Conservation (phyloP, 2,797 vertebrate genomes). For the Lutjanus campechanus region DNA sequence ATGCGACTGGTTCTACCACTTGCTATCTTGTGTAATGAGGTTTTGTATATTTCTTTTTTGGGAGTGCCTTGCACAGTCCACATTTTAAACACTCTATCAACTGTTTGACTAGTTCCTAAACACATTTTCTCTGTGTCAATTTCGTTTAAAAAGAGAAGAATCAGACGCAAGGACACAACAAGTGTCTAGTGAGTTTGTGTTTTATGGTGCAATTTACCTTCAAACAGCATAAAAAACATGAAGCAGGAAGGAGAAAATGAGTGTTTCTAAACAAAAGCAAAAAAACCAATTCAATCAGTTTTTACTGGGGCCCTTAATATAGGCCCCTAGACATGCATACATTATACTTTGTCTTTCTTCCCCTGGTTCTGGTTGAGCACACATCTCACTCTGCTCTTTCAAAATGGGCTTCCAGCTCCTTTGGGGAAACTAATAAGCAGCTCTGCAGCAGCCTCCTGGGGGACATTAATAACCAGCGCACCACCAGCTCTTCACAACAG, state of each 20-base stretch:
- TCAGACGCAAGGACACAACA: neutral
- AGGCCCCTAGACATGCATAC: conserved; percentile 52
- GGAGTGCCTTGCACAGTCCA: neutral
- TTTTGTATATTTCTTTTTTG: neutral
- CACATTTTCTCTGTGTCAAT: too few relatives aligned
- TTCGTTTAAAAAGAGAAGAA: neutral
- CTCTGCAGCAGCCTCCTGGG: conserved; percentile 52
- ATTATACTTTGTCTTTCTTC: conserved; percentile 47
- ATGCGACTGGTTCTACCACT: neutral
- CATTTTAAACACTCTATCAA: neutral
- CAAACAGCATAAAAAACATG: conserved; percentile 22
- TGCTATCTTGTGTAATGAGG: neutral
- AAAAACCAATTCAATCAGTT: conserved; percentile 52
- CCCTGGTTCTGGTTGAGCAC: conserved; percentile 69
- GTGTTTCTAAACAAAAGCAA: conserved; percentile 46
- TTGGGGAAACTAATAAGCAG: conserved; percentile 62
- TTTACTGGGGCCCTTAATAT: conserved; percentile 36
- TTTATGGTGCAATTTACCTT: conserved; percentile 15
- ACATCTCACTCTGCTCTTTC: conserved; percentile 58
- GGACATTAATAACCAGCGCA: conserved; percentile 69
- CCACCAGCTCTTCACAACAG: conserved; percentile 58
- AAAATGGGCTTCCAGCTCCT: conserved; percentile 45
- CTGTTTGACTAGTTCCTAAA: too few relatives aligned
- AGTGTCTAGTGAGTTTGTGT: neutral
- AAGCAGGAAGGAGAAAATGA: conserved; percentile 24